Conservation (phyloP, 2,888 invertebrate genomes). For the Plebejus argus region DNA sequence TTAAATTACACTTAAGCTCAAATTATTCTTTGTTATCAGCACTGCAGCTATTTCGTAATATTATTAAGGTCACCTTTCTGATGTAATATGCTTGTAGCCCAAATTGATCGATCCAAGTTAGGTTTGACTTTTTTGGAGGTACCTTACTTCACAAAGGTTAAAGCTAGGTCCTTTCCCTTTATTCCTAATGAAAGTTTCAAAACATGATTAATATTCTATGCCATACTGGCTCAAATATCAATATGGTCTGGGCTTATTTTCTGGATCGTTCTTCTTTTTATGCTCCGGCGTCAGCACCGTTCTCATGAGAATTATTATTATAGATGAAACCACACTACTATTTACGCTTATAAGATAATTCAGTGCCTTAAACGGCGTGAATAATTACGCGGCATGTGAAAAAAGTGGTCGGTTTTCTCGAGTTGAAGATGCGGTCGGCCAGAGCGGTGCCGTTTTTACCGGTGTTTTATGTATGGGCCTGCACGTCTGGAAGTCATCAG, state of each 20-base stretch:
- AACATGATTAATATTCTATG: conserved; percentile 31
- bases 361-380: conserved; percentile 69
- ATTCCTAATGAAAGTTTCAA: conserved; percentile 12
- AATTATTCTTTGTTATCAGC: not conserved
- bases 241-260: conserved; percentile 27
- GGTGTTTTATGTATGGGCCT: conserved; percentile 49
- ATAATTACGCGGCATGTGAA: conserved; percentile 64
- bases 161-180: not conserved
- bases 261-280: conserved; percentile 43
- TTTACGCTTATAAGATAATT: conserved; percentile 61
- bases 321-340: conserved; percentile 49
- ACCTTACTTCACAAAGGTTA: not conserved
- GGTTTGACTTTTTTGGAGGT: conserved; percentile 15
- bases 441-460: conserved; percentile 44
- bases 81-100: not conserved
- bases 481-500: conserved; percentile 44
- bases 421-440: conserved; percentile 52
- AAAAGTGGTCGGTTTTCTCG: conserved; percentile 65
- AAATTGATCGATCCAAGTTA: not conserved
- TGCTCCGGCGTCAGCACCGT: conserved; percentile 44
- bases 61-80: conserved; percentile 10
- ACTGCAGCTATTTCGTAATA: not conserved
- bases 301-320: conserved; percentile 54
- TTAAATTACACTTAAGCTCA: not conserved
- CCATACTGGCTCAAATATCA: conserved; percentile 20